These are phyloP conservation scores for Diaphora mendica DNA, from an alignment of 2,888 invertebrate species.

Conservation along the genomic window DNA sequence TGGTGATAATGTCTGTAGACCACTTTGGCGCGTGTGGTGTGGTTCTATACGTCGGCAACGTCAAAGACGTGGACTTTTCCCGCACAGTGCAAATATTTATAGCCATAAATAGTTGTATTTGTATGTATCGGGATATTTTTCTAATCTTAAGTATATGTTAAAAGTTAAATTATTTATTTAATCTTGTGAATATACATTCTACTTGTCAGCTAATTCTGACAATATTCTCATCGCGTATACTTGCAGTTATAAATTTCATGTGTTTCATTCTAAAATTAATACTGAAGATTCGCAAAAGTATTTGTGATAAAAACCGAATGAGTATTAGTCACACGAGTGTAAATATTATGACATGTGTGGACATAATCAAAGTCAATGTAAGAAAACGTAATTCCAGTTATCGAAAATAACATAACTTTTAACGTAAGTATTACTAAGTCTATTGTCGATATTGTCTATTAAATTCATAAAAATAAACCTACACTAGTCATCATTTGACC, in stretches of 20 bases:
- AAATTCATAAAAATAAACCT: constrained; percentile 32
- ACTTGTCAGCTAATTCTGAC: neutral
- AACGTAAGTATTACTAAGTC: constrained; percentile 21
- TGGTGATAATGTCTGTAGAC: neutral
- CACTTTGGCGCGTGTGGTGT: too few species aligned
- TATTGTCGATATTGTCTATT: constrained; percentile 17
- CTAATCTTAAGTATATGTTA: neutral
- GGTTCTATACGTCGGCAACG: too few species aligned
- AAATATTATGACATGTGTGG: constrained; percentile 19
- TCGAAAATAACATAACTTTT: constrained; percentile 51
- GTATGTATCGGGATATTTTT: neutral
- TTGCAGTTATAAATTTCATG: neutral
- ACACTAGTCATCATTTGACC: constrained; percentile 44
- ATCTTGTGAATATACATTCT: neutral
- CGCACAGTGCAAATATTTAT: too few species aligned
- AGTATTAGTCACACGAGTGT: constrained; percentile 22
- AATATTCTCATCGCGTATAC: neutral
- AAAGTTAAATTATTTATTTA: neutral
- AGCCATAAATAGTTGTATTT: neutral
- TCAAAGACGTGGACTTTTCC: too few species aligned
- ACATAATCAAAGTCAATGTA: constrained; percentile 32
- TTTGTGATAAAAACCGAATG: constrained; percentile 19
- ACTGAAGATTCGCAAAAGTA: neutral
- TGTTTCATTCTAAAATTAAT: neutral
- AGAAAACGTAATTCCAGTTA: constrained; percentile 48